phyloP scores from a whole-genome alignment of 1,140 invertebrate species.

The Oreohelix idahoensis region DNA sequence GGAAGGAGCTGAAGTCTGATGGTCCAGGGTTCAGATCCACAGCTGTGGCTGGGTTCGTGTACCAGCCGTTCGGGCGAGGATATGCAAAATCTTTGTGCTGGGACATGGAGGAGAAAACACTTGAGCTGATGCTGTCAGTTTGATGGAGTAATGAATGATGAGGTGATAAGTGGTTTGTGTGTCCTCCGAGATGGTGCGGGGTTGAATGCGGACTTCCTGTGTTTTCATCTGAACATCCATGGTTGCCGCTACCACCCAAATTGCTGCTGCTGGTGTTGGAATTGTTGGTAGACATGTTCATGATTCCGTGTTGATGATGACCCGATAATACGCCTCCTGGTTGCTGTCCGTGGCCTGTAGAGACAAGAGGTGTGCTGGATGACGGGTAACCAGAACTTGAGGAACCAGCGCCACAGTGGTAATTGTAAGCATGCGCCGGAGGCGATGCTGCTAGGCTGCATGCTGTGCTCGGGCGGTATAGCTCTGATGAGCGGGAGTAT shows the following conservation, averaged over 20 bases:
- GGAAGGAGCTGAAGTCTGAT: conserved; percentile 53
- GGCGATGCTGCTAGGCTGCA: conserved; percentile 50
- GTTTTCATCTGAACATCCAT: conserved; percentile 42
- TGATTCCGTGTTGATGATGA: conserved; percentile 40
- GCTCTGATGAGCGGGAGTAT: conserved; percentile 56
- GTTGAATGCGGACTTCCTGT: conserved; percentile 53
- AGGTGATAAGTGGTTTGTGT: conserved; percentile 35
- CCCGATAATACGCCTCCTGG: not conserved
- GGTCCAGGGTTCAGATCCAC: conserved; percentile 56
- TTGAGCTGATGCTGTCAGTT: conserved; percentile 54
- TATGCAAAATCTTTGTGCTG: conserved; percentile 51
- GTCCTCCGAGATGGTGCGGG: conserved; percentile 40
- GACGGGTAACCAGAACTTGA: conserved; percentile 11
- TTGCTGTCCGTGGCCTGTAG: conserved; percentile 26
- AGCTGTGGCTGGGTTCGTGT: conserved; percentile 56
- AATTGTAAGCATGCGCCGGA: conserved; percentile 44
- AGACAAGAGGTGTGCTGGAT: conserved; percentile 19
- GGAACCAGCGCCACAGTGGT: conserved; percentile 42
- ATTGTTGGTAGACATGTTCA: conserved; percentile 44
- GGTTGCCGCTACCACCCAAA: conserved; percentile 40
- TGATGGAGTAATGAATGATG: conserved; percentile 44
- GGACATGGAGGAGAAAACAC: conserved; percentile 56
- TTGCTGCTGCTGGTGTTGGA: conserved; percentile 35
- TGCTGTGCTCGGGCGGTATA: conserved; percentile 55
- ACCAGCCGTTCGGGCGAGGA: conserved; percentile 62